Evolutionary conservation across 2,113 vertebrate genomes (phyloP).

Genomic region (Pteronura brasiliensis): DNA sequence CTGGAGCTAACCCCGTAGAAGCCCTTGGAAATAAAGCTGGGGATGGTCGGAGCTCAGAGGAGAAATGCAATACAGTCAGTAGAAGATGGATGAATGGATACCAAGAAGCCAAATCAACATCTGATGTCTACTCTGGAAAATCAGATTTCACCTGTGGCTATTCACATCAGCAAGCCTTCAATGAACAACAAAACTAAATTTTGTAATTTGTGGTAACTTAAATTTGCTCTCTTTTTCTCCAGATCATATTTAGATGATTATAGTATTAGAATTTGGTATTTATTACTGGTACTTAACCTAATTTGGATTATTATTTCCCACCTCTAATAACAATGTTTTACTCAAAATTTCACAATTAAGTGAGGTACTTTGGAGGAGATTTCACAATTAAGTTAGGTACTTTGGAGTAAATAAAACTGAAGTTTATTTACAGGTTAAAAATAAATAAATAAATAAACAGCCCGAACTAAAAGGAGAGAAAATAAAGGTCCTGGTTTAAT

Average conservation of each 20-base stretch:
- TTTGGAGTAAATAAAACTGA: background rate
- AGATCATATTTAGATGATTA: background rate
- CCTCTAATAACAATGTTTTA: background rate
- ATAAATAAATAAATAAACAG: background rate
- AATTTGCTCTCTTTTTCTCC: background rate
- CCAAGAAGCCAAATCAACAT: background rate
- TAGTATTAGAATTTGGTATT: background rate
- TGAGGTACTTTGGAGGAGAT: background rate
- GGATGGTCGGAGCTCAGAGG: background rate
- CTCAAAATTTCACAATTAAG: background rate
- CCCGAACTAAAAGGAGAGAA: background rate
- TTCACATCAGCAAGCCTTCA: background rate
- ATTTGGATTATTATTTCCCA: background rate
- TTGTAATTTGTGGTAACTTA: background rate
- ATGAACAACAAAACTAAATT: background rate
- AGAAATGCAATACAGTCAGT: background rate
- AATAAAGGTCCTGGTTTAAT: background rate
- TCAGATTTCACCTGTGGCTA: background rate
- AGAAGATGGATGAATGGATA: background rate
- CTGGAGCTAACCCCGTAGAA: background rate
- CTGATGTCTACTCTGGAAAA: background rate
- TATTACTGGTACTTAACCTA: background rate
- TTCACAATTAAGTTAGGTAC: background rate
- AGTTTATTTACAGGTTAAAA: background rate
- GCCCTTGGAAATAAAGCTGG: background rate